Conservation (phyloP, 2,888 invertebrate genomes). For the Gisinianus flammeolus region DNA sequence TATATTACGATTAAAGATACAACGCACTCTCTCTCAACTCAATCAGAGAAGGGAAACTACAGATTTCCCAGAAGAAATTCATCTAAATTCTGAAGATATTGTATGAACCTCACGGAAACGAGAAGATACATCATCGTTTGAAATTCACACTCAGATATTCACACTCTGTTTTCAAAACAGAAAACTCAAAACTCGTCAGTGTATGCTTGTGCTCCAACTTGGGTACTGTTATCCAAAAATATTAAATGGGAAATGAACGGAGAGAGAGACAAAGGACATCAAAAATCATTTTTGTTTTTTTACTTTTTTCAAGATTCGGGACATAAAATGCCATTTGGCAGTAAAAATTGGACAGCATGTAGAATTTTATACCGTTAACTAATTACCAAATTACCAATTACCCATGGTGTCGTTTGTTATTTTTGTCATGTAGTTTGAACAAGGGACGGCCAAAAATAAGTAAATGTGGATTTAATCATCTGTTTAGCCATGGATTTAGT, state of each 20-base stretch:
- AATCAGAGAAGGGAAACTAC: neutral
- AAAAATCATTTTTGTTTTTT: too few relatives aligned
- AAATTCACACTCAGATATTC: too few relatives aligned
- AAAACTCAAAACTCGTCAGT: neutral
- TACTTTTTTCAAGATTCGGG: too few relatives aligned
- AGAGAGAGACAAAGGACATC: too few relatives aligned
- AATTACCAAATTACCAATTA: too few relatives aligned
- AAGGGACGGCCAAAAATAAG: neutral
- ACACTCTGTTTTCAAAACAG: too few relatives aligned
- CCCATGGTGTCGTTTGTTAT: too few relatives aligned
- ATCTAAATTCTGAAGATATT: neutral
- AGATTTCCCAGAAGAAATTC: neutral
- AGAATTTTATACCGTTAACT: neutral
- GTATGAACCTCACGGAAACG: neutral
- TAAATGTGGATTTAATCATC: conserved; percentile 17
- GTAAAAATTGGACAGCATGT: neutral
- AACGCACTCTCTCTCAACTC: neutral
- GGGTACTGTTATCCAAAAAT: neutral
- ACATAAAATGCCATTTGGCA: neutral
- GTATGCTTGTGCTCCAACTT: neutral
- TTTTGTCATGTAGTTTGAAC: neutral
- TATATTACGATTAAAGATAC: neutral
- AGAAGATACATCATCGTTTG: too few relatives aligned
- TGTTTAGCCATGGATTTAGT: conserved; percentile 19
- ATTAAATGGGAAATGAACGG: neutral